phyloP scores from a whole-genome alignment of 2,888 invertebrate genomes.

The Mesorhabditis belari region DNA sequence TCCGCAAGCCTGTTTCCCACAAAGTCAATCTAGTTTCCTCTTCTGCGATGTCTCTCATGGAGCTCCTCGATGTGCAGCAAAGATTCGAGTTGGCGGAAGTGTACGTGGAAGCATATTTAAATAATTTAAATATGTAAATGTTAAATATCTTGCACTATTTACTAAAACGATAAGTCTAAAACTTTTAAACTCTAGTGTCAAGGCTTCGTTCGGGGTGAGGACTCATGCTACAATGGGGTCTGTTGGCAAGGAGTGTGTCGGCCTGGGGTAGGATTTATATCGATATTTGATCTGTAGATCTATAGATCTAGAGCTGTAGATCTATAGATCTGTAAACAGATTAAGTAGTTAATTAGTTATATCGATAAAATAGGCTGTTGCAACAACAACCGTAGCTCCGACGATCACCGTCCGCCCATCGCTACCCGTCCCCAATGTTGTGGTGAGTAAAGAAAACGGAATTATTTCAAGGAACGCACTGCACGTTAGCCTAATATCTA shows the following conservation, averaged over 20 bases:
- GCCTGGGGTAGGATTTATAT: conserved; percentile 5
- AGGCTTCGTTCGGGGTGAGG: conserved; percentile 17
- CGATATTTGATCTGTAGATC: too few species aligned
- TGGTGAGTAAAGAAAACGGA: neutral
- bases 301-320: neutral
- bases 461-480: neutral
- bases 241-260: conserved; percentile 41
- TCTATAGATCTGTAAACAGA: neutral
- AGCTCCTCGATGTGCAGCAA: conserved; percentile 38
- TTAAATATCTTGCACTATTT: neutral
- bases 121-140: neutral
- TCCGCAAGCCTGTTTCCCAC: too few species aligned
- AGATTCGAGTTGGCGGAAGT: conserved; percentile 41
- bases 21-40: too few species aligned
- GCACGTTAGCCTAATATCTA: neutral
- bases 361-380: neutral
- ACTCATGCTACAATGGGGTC: conserved; percentile 35
- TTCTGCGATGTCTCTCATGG: conserved; percentile 45
- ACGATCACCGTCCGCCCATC: conserved; percentile 1
- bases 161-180: too few species aligned
- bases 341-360: neutral
- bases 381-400: conserved; percentile 8
- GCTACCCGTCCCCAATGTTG: neutral
- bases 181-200: too few species aligned
- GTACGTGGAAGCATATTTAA: conserved; percentile 25